These are phyloP conservation scores for Phaenicophaeus curvirostris DNA, from an alignment of 2,797 vertebrate genomes.

Conservation along the genomic window DNA sequence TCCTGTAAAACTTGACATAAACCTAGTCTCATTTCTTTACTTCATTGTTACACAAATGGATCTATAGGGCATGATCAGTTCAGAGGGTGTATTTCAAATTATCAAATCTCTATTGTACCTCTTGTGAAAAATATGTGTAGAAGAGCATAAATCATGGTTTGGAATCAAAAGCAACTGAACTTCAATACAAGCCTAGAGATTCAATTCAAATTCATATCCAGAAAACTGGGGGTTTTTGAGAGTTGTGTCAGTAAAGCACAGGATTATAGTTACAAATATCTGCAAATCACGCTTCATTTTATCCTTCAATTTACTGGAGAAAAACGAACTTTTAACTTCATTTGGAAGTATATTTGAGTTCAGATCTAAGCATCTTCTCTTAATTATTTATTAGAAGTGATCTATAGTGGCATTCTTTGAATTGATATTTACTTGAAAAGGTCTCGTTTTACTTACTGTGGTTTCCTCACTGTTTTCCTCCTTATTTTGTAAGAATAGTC, in stretches of 20 bases:
- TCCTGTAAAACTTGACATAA: not conserved
- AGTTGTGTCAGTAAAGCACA: not conserved
- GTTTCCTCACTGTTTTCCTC: not conserved
- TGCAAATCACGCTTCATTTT: not conserved
- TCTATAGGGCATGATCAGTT: not conserved
- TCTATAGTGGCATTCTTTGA: not conserved
- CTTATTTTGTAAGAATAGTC: not conserved
- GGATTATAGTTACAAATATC: not conserved
- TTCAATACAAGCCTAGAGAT: not conserved
- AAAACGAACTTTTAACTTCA: not conserved
- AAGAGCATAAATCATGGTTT: not conserved
- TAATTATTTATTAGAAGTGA: not conserved
- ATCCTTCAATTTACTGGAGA: not conserved
- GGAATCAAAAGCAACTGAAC: not conserved
- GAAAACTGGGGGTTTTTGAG: not conserved
- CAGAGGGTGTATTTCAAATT: not conserved
- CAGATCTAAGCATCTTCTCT: not conserved
- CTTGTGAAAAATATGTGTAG: not conserved
- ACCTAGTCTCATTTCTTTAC: not conserved
- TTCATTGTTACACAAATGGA: not conserved
- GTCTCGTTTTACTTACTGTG: not conserved
- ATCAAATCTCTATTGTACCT: not conserved
- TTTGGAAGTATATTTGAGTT: not conserved
- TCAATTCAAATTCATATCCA: not conserved
- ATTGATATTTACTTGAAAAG: not conserved